These are phyloP conservation scores for Stegana nigrithorax DNA, from an alignment of 2,888 invertebrate species.

Conservation along the genomic window DNA sequence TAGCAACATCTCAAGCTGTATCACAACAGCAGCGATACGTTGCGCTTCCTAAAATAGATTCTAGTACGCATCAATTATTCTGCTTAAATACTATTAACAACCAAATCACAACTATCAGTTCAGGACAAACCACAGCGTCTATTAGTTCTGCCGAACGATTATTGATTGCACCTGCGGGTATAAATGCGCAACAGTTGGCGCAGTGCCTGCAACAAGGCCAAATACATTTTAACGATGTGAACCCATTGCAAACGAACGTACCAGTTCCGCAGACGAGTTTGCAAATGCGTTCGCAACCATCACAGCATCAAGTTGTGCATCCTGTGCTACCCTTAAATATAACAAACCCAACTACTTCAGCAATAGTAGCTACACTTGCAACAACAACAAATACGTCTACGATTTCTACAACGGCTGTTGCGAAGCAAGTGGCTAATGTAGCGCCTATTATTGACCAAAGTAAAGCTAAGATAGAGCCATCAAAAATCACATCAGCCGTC, in stretches of 20 bases:
- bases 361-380: slow-evolving; percentile 46
- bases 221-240: slow-evolving; percentile 68
- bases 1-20: background rate
- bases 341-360: no score
- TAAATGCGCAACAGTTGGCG: slow-evolving; percentile 68
- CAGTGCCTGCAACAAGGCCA: slow-evolving; percentile 68
- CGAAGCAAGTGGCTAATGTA: slow-evolving; percentile 68
- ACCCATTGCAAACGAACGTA: slow-evolving; percentile 43
- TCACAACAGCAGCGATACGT: slow-evolving; percentile 58
- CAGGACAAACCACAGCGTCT: slow-evolving; percentile 66
- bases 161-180: slow-evolving; percentile 68
- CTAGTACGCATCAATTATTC: slow-evolving; percentile 66
- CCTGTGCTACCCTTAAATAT: slow-evolving; percentile 58
- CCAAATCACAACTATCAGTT: slow-evolving; percentile 68
- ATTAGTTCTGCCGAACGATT: slow-evolving; percentile 67
- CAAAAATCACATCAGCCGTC: slow-evolving; percentile 41
- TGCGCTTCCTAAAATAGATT: slow-evolving; percentile 66
- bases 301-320: slow-evolving; percentile 45
- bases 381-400: slow-evolving; percentile 45
- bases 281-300: slow-evolving; percentile 32
- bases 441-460: slow-evolving; percentile 68
- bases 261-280: slow-evolving; percentile 20
- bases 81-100: slow-evolving; percentile 68
- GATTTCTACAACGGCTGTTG: slow-evolving; percentile 50
- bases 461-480: slow-evolving; percentile 61